A percentile compares a stretch with the other conserved stretches of the same genome.
These are phyloP conservation scores for Hyperopisus bebe DNA, from an alignment of 2,113 vertebrate species.

Conservation along the genomic window DNA sequence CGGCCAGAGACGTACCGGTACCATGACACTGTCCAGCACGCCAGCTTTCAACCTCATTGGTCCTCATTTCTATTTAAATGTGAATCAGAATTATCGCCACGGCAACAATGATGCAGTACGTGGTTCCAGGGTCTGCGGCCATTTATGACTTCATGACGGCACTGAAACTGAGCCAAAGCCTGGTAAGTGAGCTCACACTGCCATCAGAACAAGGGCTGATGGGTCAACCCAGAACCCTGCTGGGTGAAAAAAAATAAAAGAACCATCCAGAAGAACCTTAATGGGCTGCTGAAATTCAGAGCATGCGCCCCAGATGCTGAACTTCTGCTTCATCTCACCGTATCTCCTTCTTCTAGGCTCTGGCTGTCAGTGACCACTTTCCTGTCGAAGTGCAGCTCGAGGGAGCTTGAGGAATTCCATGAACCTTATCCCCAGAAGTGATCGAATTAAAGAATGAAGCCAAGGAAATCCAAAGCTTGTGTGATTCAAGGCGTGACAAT, in stretches of 20 bases:
- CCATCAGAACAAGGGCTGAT: background rate
- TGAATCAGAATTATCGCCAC: constrained; percentile 74
- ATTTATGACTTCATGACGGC: constrained; percentile 67
- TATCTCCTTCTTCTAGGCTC: constrained; percentile 57
- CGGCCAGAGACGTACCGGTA: background rate
- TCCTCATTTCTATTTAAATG: background rate
- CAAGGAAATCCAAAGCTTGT: background rate
- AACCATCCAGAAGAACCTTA: background rate
- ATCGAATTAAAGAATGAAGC: background rate
- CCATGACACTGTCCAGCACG: background rate
- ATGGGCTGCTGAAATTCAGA: background rate
- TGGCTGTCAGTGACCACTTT: constrained; percentile 84
- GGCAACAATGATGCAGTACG: constrained; percentile 55
- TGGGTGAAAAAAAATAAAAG: background rate
- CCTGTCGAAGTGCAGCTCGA: constrained; percentile 68
- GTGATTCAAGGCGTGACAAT: background rate
- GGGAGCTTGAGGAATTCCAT: background rate
- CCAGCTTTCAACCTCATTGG: background rate
- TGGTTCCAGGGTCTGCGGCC: constrained; percentile 53
- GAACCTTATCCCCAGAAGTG: background rate
- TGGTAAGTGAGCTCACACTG: constrained; percentile 52
- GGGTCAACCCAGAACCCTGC: background rate
- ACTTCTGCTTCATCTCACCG: background rate
- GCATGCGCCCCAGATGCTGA: background rate
- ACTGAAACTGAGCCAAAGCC: constrained; percentile 58